Percentiles rank a stretch among this genome's conserved stretches.
phyloP scores from a whole-genome alignment of 2,113 vertebrate genomes.

The Tachuris rubrigastra region DNA sequence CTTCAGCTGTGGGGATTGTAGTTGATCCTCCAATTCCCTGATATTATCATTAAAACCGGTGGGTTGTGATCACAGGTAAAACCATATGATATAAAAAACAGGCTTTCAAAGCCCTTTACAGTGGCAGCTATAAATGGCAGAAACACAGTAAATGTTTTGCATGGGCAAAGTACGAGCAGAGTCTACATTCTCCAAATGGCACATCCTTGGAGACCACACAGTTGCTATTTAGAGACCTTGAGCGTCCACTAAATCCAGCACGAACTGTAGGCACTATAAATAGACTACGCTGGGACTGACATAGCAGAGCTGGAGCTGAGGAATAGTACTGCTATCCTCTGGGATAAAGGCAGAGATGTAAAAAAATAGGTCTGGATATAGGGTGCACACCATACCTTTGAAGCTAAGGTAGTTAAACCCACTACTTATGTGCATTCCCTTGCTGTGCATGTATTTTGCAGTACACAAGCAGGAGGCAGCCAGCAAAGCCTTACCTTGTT shows the following conservation, averaged over 20 bases:
- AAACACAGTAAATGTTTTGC: background rate
- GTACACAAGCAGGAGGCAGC: background rate
- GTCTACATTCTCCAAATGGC: background rate
- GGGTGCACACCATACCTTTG: background rate
- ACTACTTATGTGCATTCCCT: background rate
- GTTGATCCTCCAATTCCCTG: background rate
- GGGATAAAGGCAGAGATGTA: background rate
- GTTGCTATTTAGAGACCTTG: constrained; percentile 17
- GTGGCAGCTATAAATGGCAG: background rate
- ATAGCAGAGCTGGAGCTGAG: background rate
- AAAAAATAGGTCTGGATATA: background rate
- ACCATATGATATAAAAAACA: background rate
- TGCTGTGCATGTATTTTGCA: background rate
- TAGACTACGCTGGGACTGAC: background rate
- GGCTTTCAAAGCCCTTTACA: background rate
- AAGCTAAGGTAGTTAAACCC: background rate
- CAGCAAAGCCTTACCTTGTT: background rate
- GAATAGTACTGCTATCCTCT: background rate
- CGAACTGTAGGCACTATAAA: background rate
- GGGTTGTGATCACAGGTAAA: background rate
- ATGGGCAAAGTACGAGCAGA: background rate
- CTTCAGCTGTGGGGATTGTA: background rate
- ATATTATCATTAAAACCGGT: background rate
- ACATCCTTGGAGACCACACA: background rate
- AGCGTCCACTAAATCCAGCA: background rate